Base-by-base conservation (phyloP, 2,797 vertebrate species). In the Anguilla anguilla region DNA sequence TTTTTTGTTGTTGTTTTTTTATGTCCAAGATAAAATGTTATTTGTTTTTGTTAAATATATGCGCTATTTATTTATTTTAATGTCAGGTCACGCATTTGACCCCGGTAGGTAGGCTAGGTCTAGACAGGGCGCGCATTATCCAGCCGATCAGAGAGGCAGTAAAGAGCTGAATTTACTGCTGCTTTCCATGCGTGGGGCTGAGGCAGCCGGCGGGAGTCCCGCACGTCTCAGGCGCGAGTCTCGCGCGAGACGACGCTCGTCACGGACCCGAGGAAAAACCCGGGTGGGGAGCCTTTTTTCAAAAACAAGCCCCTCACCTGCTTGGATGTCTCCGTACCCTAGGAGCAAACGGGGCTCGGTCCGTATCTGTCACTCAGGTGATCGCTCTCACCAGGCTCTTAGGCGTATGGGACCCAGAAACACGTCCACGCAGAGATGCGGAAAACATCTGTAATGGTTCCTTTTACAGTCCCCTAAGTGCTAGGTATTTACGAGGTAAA, bases 41-140 rank as follows among this genome's bases (percentile, higher is more conserved):
- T 93, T 92, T 93, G 90, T 93, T 92, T 92, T 91, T 90, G 89
- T 93, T 92, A 86, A 89, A 91, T 93, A 91, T 93, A 92, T 91
- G 91, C 90, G 88, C 89, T 91, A 90, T 91, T 92, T 92, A 92
- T 93, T 94, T 91, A 92, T 91, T 89, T 92, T 92, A 92, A 92
- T 91, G 87, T 88, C 90, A 88, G 87, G 91, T 90, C 90, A 91
- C 86, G 55, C 87, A 88, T 88, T 91, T 93, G 90, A 92, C 91
- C 89, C 90, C 87, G 87, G 86, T 91, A 90, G 92, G 91, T 89
- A 88, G 89, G 87, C 89, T 89, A 88, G 89, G 87, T 89, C 90
- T 84, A 93, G 90, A 93, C 92, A 94, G 91, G 91, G 92, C 91
- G 86, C 88, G 89, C 89, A 92, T 93, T 93, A 90, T 93, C 90